These are phyloP conservation scores for Grammomys surdaster DNA, from an alignment of 2,113 vertebrate genomes.

Conservation along the genomic window DNA sequence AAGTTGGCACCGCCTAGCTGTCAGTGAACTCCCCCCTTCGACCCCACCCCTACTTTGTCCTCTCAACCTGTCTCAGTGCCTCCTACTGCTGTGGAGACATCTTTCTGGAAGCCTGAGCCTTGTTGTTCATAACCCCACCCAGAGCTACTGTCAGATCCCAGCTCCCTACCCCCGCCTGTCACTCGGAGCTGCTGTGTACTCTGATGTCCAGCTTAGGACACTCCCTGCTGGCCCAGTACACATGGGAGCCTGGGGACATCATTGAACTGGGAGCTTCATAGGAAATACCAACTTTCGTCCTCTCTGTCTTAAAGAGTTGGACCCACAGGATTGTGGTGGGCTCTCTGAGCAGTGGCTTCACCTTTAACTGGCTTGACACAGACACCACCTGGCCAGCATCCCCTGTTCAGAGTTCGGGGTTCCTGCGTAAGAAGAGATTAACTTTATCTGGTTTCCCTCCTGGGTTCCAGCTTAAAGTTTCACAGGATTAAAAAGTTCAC, in stretches of 20 bases:
- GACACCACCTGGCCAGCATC: background rate
- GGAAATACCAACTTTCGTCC: constrained; percentile 9
- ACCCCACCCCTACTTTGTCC: background rate
- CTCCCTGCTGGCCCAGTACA: background rate
- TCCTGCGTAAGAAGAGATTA: background rate
- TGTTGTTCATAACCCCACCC: background rate
- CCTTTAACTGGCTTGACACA: background rate
- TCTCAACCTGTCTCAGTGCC: background rate
- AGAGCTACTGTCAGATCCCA: rapidly evolving
- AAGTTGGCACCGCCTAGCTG: background rate
- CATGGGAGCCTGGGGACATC: background rate
- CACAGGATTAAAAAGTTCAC: background rate
- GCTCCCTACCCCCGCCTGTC: background rate
- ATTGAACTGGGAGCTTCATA: background rate
- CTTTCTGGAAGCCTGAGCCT: background rate
- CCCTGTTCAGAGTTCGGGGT: background rate
- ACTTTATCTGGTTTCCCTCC: background rate
- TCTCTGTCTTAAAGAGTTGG: background rate
- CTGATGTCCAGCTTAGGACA: no score
- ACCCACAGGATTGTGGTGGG: no score
- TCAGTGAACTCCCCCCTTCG: rapidly evolving
- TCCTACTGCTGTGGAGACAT: background rate
- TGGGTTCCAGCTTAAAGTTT: background rate
- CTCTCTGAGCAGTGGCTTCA: background rate
- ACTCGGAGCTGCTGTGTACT: background rate